Conservation (phyloP, 2,113 vertebrate species). For the Otis tarda region DNA sequence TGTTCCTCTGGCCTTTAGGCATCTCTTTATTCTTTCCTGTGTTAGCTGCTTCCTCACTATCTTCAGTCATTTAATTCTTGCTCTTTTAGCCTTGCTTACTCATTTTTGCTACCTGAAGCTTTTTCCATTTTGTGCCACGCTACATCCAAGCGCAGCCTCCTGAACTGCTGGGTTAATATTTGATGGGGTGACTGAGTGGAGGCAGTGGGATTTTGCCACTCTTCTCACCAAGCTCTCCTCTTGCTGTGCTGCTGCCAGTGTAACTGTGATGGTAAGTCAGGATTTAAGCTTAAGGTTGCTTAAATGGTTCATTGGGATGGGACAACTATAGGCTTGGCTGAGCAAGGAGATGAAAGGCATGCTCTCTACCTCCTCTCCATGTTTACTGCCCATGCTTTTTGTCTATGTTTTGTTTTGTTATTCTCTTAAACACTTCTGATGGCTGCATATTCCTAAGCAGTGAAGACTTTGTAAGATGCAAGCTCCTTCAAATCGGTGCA, state of each 20-base stretch:
- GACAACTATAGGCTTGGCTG: not conserved
- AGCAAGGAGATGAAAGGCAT: not conserved
- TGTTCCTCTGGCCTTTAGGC: not conserved
- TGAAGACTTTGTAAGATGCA: not conserved
- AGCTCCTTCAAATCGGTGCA: not conserved
- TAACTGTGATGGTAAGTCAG: conserved; percentile 26
- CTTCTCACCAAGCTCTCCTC: not conserved
- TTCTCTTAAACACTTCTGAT: not conserved
- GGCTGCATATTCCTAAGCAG: not conserved
- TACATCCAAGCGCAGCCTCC: not conserved
- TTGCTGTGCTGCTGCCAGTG: not conserved
- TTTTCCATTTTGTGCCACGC: not conserved
- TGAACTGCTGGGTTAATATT: conserved; percentile 38
- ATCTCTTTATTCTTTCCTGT: not conserved
- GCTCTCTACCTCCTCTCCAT: not conserved
- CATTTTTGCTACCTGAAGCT: not conserved
- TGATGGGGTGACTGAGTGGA: not conserved
- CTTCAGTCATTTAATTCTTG: not conserved
- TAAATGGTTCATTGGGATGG: not conserved
- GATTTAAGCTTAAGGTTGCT: not conserved
- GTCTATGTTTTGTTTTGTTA: not conserved
- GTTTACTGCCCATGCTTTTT: not conserved
- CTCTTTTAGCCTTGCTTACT: not conserved
- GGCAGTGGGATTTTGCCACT: not conserved
- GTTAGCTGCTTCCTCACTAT: not conserved